phyloP scores from a whole-genome alignment of 2,113 vertebrate species.

The Saimiri boliviensis region DNA sequence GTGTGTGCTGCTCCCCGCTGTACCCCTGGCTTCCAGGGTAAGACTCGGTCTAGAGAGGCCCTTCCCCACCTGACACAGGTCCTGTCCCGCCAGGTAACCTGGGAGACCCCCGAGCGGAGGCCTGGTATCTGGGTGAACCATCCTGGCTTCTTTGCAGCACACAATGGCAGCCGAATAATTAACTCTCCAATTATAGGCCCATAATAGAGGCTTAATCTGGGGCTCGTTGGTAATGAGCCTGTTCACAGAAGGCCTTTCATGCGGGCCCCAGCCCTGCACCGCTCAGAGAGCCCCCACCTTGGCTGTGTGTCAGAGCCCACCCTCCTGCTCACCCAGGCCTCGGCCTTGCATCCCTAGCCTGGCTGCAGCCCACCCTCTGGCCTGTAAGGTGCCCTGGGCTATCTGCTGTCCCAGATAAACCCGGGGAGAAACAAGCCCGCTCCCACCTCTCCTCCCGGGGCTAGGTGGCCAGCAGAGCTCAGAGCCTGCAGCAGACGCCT shows the following conservation, averaged over 20 bases:
- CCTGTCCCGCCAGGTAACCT: neutral
- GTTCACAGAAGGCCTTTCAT: slow-evolving; percentile 79
- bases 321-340: neutral
- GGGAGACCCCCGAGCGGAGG: neutral
- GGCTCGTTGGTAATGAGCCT: slow-evolving; percentile 80
- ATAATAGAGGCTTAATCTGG: slow-evolving; percentile 82
- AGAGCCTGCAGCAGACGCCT: slow-evolving; percentile 33
- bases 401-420: neutral
- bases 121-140: neutral
- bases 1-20: neutral
- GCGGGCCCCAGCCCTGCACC: slow-evolving; percentile 49
- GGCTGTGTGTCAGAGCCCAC: slow-evolving; percentile 61
- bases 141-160: neutral
- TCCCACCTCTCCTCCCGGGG: neutral
- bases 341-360: neutral
- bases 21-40: neutral
- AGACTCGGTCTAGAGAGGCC: too few relatives aligned
- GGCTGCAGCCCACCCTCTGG: neutral
- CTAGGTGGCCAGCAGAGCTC: slow-evolving; percentile 54
- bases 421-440: neutral
- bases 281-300: slow-evolving; percentile 70
- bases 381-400: neutral
- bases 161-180: slow-evolving; percentile 79
- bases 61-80: neutral
- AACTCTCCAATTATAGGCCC: slow-evolving; percentile 83